Conservation (phyloP, 1,140 invertebrate species). For the Drosophila takahashii region DNA sequence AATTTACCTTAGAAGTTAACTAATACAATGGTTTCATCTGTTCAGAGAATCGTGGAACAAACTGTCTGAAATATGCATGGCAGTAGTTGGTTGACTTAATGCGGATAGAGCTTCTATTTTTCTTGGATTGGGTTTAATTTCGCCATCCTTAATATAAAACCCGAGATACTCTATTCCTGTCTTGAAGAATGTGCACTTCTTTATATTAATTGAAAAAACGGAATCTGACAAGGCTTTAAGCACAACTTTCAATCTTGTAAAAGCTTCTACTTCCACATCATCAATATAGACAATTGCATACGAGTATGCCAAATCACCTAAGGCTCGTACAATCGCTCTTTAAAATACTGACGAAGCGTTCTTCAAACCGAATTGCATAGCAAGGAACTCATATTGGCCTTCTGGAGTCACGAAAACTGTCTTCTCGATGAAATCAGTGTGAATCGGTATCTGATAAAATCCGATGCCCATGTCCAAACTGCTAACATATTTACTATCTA, state of each 20-base stretch:
- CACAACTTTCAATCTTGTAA: slow-evolving; percentile 1
- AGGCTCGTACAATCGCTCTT: neutral
- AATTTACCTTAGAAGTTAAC: neutral
- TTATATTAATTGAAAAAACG: slow-evolving; percentile 6
- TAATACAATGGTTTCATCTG: too few species aligned
- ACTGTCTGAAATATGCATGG: too few species aligned
- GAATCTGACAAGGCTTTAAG: slow-evolving; percentile 6
- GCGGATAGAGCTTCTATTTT: too few species aligned
- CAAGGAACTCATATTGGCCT: neutral
- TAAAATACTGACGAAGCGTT: neutral
- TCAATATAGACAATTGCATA: neutral
- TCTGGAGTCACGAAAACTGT: slow-evolving; percentile 1
- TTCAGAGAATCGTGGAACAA: too few species aligned
- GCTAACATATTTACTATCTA: neutral
- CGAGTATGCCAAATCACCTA: neutral
- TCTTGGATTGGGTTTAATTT: too few species aligned
- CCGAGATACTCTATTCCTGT: slow-evolving; percentile 11
- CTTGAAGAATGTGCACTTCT: slow-evolving; percentile 9
- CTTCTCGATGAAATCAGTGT: neutral
- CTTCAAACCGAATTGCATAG: neutral
- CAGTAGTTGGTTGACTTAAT: too few species aligned
- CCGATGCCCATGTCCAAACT: neutral
- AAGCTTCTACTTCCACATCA: slow-evolving; percentile 4
- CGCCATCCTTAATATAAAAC: neutral
- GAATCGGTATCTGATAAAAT: slow-evolving; percentile 1